Evolutionary conservation across 2,113 vertebrate genomes (phyloP).

Genomic region (Trinectes maculatus): DNA sequence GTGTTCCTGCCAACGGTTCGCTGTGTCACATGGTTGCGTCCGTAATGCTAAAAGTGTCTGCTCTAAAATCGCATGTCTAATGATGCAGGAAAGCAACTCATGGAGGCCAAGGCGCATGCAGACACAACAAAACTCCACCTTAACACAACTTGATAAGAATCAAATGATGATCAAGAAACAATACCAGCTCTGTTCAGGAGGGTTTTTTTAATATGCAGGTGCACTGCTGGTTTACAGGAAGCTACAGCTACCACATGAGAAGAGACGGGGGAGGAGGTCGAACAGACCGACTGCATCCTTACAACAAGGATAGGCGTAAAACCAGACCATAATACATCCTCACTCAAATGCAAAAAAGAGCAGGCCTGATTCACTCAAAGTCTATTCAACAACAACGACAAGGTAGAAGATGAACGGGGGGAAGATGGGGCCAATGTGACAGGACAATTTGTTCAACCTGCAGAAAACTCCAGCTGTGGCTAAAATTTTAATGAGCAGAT

Average conservation of each 20-base stretch:
- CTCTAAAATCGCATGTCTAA: conserved; percentile 67
- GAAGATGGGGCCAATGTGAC: conserved; percentile 6
- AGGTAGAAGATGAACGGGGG: conserved; percentile 23
- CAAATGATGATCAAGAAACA: conserved; percentile 5
- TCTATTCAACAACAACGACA: conserved; percentile 38
- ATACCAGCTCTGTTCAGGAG: conserved; percentile 16
- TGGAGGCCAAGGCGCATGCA: neutral
- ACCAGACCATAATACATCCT: conserved; percentile 66
- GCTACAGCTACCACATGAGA: conserved; percentile 64
- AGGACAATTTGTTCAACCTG: conserved; percentile 34
- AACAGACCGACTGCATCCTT: conserved; percentile 62
- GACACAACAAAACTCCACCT: conserved; percentile 3
- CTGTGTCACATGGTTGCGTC: conserved; percentile 63
- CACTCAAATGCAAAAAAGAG: conserved; percentile 55
- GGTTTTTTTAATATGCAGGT: conserved; percentile 61
- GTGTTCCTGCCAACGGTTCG: conserved; percentile 66
- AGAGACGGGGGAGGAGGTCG: conserved; percentile 35
- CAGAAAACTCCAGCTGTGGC: conserved; percentile 57
- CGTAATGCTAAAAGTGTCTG: conserved; percentile 67
- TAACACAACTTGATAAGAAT: too few relatives aligned
- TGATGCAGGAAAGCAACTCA: conserved; percentile 16
- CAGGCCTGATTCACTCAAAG: conserved; percentile 62
- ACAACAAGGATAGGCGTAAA: conserved; percentile 62
- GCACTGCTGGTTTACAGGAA: conserved; percentile 74
- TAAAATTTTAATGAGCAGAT: conserved; percentile 61